Conservation (phyloP, 2,113 vertebrate genomes). For the Crotalus tigris region DNA sequence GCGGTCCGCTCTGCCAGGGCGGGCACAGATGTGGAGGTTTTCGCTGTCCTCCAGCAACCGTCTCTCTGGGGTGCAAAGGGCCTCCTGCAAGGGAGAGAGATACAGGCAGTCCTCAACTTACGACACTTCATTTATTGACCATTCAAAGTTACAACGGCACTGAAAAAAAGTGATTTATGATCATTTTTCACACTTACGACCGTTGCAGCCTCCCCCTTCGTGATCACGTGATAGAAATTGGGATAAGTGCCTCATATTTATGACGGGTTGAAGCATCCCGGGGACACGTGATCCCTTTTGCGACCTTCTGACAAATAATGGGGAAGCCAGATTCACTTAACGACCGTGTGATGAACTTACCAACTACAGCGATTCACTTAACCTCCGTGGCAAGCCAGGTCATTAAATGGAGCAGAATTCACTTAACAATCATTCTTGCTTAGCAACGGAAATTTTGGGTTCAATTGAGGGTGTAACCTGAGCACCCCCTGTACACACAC, state of each 20-base stretch:
- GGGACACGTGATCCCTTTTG: not conserved
- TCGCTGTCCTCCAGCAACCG: conserved; percentile 73
- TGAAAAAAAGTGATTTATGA: not conserved
- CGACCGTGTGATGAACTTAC: not conserved
- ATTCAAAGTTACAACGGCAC: not conserved
- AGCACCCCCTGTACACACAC: too few species aligned
- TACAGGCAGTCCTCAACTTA: not conserved
- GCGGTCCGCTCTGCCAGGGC: conserved; percentile 44
- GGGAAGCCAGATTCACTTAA: not conserved
- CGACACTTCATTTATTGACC: not conserved
- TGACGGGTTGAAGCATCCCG: not conserved
- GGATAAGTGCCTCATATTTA: not conserved
- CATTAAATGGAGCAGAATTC: too few species aligned
- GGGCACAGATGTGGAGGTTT: conserved; percentile 40
- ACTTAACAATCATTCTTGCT: too few species aligned
- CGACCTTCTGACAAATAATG: not conserved
- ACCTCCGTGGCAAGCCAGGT: too few species aligned
- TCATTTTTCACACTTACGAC: not conserved
- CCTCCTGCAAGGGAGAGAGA: conserved; percentile 45
- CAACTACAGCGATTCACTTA: too few species aligned
- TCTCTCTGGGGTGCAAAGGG: conserved; percentile 60
- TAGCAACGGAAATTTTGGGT: too few species aligned
- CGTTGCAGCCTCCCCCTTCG: not conserved
- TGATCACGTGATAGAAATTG: not conserved
- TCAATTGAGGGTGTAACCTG: too few species aligned